A percentile compares a stretch with the other conserved stretches of the same genome.
Evolutionary conservation across 2,888 invertebrate genomes (phyloP).

Genomic region (Cantharis rustica): DNA sequence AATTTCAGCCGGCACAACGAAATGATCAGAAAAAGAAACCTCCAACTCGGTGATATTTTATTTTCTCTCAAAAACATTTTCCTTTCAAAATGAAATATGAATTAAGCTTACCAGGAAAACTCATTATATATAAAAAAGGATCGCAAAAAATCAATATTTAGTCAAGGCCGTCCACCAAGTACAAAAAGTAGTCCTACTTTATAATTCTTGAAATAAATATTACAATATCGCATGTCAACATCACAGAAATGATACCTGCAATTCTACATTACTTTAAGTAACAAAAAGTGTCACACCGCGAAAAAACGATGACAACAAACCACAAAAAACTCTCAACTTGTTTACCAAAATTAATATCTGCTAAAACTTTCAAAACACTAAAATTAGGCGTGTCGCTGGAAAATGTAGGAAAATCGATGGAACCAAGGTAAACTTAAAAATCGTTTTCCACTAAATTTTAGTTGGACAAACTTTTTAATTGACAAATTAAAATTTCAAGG

Average conservation of each 20-base stretch:
- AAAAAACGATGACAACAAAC: neutral
- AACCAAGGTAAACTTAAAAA: neutral
- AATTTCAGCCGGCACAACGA: neutral
- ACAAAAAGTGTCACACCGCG: neutral
- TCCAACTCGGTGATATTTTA: neutral
- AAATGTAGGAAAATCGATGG: neutral
- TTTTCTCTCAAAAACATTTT: neutral
- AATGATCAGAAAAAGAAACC: neutral
- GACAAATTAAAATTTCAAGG: neutral
- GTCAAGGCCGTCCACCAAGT: neutral
- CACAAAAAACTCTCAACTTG: neutral
- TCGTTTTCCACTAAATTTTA: neutral
- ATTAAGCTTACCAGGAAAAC: neutral
- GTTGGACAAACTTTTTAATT: neutral
- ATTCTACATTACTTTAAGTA: neutral
- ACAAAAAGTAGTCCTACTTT: neutral
- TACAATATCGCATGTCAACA: constrained; percentile 1
- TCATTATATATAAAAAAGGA: neutral
- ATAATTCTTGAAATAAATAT: constrained; percentile 2
- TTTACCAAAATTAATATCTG: neutral
- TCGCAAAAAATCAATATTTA: constrained; percentile 1
- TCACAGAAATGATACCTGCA: neutral
- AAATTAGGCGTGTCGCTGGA: neutral
- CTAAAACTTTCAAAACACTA: neutral
- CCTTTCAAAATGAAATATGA: neutral